These are phyloP conservation scores for Hippocampus guttulatus DNA, from an alignment of 2,113 vertebrate genomes.

Conservation along the genomic window DNA sequence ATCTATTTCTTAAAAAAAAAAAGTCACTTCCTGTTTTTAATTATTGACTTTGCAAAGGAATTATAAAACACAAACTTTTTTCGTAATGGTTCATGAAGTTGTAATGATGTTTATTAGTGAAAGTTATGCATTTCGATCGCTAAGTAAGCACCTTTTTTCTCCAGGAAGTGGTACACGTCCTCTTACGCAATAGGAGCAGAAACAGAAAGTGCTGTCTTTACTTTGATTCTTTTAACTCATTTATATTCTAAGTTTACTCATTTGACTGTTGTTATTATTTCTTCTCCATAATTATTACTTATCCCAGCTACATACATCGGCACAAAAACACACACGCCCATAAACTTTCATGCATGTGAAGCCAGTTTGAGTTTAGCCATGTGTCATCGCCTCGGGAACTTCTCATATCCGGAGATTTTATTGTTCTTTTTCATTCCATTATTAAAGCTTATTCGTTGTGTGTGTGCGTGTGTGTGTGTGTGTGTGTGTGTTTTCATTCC, in stretches of 20 bases:
- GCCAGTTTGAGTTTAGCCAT: background rate
- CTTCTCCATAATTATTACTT: background rate
- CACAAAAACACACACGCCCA: constrained; percentile 25
- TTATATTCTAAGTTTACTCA: background rate
- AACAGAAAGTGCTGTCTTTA: too few relatives aligned
- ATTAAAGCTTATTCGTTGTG: constrained; percentile 23
- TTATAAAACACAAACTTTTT: too few relatives aligned
- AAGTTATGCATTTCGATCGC: too few relatives aligned
- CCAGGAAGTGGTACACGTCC: too few relatives aligned
- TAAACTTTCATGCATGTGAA: background rate
- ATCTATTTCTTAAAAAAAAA: too few relatives aligned
- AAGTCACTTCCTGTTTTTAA: too few relatives aligned
- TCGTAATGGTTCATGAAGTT: too few relatives aligned
- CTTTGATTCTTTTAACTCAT: too few relatives aligned
- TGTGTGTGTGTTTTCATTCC: constrained; percentile 17
- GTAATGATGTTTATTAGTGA: too few relatives aligned
- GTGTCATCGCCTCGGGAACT: constrained; percentile 1
- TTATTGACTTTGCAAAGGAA: too few relatives aligned
- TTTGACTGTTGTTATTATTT: background rate
- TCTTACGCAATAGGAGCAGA: too few relatives aligned
- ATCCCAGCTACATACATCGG: background rate
- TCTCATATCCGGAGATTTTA: constrained; percentile 13
- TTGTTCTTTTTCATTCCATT: constrained; percentile 6
- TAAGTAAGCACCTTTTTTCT: too few relatives aligned
- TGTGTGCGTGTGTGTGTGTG: constrained; percentile 38